Conservation (phyloP, 2,797 vertebrate genomes). For the Centroberyx gerrardi region DNA sequence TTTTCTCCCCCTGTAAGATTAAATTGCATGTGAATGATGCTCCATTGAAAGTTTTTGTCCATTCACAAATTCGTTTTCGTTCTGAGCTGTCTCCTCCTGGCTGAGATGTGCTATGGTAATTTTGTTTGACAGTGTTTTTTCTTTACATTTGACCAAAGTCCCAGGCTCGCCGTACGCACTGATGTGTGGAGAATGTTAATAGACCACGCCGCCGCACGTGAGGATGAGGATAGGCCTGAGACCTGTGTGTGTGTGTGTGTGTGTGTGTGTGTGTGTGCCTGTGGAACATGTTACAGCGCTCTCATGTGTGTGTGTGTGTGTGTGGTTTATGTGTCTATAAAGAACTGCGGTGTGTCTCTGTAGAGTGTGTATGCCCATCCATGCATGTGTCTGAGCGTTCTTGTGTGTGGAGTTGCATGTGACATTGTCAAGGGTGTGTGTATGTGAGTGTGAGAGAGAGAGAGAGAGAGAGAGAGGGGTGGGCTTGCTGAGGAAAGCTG, state of each 20-base stretch:
- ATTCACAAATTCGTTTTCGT: slow-evolving; percentile 25
- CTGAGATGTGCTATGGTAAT: slow-evolving; percentile 18
- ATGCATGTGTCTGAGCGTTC: slow-evolving; percentile 35
- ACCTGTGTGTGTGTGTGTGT: slow-evolving; percentile 18
- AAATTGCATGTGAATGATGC: not conserved
- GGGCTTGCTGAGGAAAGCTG: slow-evolving; percentile 21
- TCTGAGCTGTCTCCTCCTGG: not conserved
- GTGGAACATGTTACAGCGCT: not conserved
- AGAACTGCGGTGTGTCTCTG: slow-evolving; percentile 5
- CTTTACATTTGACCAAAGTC: slow-evolving; percentile 53
- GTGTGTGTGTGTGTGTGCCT: slow-evolving; percentile 14
- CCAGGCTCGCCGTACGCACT: slow-evolving; percentile 40
- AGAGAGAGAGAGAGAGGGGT: not conserved
- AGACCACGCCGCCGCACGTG: slow-evolving; percentile 52
- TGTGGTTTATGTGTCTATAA: not conserved
- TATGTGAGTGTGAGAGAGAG: not conserved
- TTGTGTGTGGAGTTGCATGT: slow-evolving; percentile 22
- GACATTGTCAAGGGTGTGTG: slow-evolving; percentile 3
- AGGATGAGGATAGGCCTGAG: slow-evolving; percentile 42
- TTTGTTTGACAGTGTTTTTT: slow-evolving; percentile 64
- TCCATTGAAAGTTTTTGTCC: slow-evolving; percentile 12
- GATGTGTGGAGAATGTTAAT: slow-evolving; percentile 55
- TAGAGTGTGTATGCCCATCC: slow-evolving; percentile 21
- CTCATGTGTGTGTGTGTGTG: slow-evolving; percentile 15
- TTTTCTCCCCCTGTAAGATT: not conserved